These are phyloP conservation scores for Cotesia glomerata DNA, from an alignment of 1,140 invertebrate genomes.

Conservation along the genomic window DNA sequence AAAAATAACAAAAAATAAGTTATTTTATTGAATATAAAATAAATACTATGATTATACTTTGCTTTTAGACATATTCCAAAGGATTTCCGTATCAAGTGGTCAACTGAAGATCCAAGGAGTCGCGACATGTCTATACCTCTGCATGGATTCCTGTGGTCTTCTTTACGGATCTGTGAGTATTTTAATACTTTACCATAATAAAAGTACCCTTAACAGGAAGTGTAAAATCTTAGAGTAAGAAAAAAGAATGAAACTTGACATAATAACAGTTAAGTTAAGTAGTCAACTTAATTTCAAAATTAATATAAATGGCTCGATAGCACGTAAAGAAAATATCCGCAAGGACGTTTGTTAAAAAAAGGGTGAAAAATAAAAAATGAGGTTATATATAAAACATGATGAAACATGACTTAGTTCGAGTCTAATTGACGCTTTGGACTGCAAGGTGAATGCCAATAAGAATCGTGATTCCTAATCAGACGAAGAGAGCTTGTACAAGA, in stretches of 20 bases:
- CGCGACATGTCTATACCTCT: slow-evolving; percentile 82
- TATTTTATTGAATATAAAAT: slow-evolving; percentile 9
- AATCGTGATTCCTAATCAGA: slow-evolving; percentile 16
- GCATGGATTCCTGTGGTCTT: slow-evolving; percentile 82
- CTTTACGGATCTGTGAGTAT: slow-evolving; percentile 83
- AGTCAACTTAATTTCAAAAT: too few species aligned
- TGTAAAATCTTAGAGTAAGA: not conserved
- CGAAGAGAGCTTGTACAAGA: not conserved
- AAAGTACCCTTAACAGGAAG: not conserved
- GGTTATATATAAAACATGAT: not conserved
- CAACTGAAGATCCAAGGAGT: slow-evolving; percentile 84
- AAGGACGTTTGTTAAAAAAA: not conserved
- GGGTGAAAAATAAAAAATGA: not conserved
- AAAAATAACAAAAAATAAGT: not conserved
- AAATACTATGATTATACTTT: slow-evolving; percentile 28
- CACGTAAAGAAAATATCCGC: not conserved
- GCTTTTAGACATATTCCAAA: slow-evolving; percentile 82
- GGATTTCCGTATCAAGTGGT: slow-evolving; percentile 76
- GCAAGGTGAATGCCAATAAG: slow-evolving; percentile 18
- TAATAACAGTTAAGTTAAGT: too few species aligned
- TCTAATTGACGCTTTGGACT: not conserved
- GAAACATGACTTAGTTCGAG: not conserved
- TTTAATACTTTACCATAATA: slow-evolving; percentile 9
- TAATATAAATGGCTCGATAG: too few species aligned
- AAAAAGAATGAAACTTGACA: not conserved